Evolutionary conservation across 2,797 vertebrate species (phyloP).

Genomic region (Mus spretus): DNA sequence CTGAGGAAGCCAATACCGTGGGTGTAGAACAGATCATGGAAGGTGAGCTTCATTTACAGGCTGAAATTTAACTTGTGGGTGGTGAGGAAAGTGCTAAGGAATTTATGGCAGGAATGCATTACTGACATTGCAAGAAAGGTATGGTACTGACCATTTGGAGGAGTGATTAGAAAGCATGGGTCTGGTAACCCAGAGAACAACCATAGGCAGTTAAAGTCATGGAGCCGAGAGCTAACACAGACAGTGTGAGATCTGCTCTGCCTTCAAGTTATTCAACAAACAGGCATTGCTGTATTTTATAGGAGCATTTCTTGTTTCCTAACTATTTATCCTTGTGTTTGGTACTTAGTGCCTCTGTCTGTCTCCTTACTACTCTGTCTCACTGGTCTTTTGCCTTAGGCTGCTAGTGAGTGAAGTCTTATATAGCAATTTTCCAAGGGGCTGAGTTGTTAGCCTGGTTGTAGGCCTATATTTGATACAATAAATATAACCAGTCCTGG

Average conservation of each 20-base stretch:
- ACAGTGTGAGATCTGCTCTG: not conserved
- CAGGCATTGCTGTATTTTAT: not conserved
- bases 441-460: not conserved
- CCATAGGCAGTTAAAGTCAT: not conserved
- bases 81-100: not conserved
- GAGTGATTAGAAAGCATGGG: not conserved
- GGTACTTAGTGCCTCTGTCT: not conserved
- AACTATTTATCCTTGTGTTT: not conserved
- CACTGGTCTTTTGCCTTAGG: not conserved
- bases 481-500: not conserved
- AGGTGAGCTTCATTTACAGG: not conserved
- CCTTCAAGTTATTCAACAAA: slow-evolving; percentile 1
- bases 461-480: not conserved
- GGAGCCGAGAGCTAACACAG: not conserved
- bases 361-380: not conserved
- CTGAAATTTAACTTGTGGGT: not conserved
- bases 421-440: not conserved
- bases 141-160: not conserved
- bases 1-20: not conserved
- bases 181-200: not conserved
- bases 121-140: not conserved
- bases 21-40: not conserved
- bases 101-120: slow-evolving; percentile 48
- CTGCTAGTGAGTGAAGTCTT: not conserved
- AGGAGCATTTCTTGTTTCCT: not conserved